Conservation (phyloP, 2,113 vertebrate species). For the Cichladusa arquata region DNA sequence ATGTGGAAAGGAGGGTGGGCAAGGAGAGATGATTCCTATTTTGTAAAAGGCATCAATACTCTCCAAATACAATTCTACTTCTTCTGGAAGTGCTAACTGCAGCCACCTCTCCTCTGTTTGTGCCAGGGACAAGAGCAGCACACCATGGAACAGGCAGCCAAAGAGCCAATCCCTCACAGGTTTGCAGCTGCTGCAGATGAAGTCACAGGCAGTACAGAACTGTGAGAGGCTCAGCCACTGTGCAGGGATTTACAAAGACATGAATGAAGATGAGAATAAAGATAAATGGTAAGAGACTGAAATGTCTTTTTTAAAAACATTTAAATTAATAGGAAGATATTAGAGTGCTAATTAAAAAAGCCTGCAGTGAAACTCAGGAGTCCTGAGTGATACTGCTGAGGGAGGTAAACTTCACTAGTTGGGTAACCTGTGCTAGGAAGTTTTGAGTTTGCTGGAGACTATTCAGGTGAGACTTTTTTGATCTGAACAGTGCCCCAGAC, state of each 20-base stretch:
- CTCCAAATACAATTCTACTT: not conserved
- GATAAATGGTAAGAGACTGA: not conserved
- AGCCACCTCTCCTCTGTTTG: not conserved
- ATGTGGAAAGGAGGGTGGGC: not conserved
- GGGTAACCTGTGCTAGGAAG: not conserved
- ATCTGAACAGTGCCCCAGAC: not conserved
- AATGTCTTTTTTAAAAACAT: not conserved
- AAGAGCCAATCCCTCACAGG: not conserved
- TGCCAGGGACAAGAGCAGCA: not conserved
- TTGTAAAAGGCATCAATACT: not conserved
- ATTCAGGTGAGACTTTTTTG: not conserved
- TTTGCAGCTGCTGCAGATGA: not conserved
- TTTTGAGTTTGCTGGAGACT: not conserved
- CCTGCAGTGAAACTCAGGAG: not conserved
- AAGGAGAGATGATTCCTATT: not conserved
- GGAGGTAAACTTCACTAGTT: not conserved
- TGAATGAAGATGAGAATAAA: not conserved
- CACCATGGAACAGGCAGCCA: not conserved
- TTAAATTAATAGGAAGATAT: not conserved
- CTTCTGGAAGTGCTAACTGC: not conserved
- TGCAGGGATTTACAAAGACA: not conserved
- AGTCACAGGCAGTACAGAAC: not conserved
- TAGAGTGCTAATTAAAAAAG: not conserved
- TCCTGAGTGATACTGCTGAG: not conserved
- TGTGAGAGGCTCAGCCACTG: not conserved